Evolutionary conservation across 2,797 vertebrate species (phyloP).

Genomic region (Todus mexicanus): DNA sequence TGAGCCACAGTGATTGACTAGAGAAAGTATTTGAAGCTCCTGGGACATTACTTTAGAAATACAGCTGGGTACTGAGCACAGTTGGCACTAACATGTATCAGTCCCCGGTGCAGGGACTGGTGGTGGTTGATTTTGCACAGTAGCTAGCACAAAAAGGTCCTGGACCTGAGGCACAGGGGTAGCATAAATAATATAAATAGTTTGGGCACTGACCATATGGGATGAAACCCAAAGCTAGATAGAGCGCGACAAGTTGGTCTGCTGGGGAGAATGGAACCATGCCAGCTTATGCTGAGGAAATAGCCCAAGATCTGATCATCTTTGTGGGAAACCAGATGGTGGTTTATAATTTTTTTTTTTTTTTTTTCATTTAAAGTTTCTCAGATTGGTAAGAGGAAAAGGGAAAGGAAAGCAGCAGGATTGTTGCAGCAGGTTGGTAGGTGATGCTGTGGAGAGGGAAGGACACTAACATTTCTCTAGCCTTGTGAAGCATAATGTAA

Average conservation of each 20-base stretch:
- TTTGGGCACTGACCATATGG: background rate
- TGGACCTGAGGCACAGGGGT: background rate
- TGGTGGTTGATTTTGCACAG: background rate
- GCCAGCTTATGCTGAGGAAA: background rate
- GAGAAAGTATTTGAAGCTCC: background rate
- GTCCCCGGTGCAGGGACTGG: background rate
- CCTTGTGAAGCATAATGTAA: background rate
- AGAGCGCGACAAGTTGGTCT: background rate
- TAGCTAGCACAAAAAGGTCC: background rate
- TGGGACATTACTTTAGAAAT: background rate
- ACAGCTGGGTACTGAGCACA: background rate
- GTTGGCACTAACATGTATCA: background rate
- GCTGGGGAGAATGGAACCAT: background rate
- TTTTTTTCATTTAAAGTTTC: background rate
- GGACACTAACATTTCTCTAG: background rate
- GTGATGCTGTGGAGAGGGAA: background rate
- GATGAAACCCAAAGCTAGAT: background rate
- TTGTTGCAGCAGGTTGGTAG: slow-evolving; percentile 5
- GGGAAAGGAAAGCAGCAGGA: background rate
- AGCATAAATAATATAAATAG: background rate
- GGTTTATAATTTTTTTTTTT: background rate
- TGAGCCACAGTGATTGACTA: background rate
- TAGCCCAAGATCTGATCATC: background rate
- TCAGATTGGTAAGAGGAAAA: background rate
- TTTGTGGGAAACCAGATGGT: background rate